These are phyloP conservation scores for Rhodinocichla rosea DNA, from an alignment of 2,113 vertebrate species.

Conservation along the genomic window DNA sequence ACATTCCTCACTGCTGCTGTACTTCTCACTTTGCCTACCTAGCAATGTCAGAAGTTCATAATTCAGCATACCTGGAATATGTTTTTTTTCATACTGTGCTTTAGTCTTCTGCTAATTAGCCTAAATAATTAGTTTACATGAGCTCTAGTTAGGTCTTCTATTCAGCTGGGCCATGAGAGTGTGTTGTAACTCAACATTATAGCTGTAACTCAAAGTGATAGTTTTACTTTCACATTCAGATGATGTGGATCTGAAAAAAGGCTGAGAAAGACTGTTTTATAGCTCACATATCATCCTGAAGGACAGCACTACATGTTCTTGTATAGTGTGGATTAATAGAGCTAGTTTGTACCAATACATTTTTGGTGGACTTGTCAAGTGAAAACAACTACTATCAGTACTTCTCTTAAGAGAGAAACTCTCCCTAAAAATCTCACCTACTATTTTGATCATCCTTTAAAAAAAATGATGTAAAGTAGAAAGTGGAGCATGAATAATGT, in stretches of 20 bases:
- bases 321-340: neutral
- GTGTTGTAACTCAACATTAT: neutral
- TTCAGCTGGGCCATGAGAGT: neutral
- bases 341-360: neutral
- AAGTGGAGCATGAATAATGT: neutral
- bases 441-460: neutral
- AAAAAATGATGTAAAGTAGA: neutral
- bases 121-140: neutral
- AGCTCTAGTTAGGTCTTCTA: neutral
- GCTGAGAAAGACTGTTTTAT: neutral
- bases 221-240: neutral
- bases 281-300: neutral
- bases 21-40: neutral
- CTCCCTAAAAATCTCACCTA: neutral
- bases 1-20: neutral
- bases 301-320: neutral
- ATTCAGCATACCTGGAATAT: neutral
- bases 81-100: neutral
- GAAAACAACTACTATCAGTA: neutral
- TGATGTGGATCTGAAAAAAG: neutral
- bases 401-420: neutral
- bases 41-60: neutral
- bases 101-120: conserved; percentile 21
- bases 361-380: neutral
- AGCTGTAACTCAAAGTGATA: neutral